A percentile compares a stretch with the other conserved stretches of the same genome.
These are phyloP conservation scores for Piprites chloris DNA, from an alignment of 2,113 vertebrate species.

Conservation along the genomic window DNA sequence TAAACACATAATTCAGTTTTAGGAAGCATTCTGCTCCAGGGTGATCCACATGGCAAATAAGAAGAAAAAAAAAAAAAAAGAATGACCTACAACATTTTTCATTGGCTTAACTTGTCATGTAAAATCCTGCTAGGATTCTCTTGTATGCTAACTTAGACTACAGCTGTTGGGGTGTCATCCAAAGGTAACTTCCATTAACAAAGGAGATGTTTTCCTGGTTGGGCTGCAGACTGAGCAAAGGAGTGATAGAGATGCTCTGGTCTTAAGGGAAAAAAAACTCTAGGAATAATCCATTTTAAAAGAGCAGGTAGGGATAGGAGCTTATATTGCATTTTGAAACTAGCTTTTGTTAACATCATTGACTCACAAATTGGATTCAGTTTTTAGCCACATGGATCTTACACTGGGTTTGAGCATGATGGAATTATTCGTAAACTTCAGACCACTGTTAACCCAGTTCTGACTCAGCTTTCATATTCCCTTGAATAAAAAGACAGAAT, in stretches of 20 bases:
- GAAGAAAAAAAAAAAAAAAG: not conserved
- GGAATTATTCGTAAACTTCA: not conserved
- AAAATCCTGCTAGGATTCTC: not conserved
- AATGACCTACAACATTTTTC: not conserved
- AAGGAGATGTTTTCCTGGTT: not conserved
- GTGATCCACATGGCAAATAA: not conserved
- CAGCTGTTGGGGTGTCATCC: not conserved
- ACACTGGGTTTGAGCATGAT: not conserved
- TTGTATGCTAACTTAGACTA: not conserved
- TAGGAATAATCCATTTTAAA: not conserved
- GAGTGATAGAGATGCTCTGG: not conserved
- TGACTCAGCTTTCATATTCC: not conserved
- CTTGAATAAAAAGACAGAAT: not conserved
- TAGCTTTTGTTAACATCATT: not conserved
- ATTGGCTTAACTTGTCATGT: not conserved
- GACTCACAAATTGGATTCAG: not conserved
- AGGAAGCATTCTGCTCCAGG: not conserved
- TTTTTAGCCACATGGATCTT: not conserved
- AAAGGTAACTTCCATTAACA: not conserved
- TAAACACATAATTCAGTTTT: not conserved
- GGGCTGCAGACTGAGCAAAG: not conserved
- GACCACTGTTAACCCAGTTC: not conserved
- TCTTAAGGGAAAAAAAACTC: not conserved
- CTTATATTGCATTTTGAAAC: not conserved
- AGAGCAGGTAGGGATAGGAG: not conserved